These are phyloP conservation scores for Clarias laeviceps DNA, from an alignment of 2,797 vertebrate genomes.

Conservation along the genomic window DNA sequence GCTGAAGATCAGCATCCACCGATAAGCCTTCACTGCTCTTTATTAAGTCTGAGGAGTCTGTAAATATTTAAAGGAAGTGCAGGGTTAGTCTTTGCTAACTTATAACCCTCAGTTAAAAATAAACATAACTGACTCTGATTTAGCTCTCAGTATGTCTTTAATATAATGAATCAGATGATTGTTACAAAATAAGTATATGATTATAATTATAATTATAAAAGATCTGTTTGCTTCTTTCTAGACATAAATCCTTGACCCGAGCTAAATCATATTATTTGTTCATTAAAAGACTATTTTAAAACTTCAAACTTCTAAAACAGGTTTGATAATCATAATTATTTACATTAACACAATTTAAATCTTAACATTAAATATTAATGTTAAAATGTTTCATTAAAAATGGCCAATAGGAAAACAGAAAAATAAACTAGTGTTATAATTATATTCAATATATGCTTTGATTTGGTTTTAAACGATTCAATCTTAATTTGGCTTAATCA, in stretches of 20 bases:
- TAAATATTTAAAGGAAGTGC: background rate
- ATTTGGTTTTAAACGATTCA: no score
- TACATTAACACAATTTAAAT: background rate
- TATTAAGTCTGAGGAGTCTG: slow-evolving; percentile 39
- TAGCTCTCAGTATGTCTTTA: background rate
- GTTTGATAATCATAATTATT: no score
- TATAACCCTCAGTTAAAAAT: background rate
- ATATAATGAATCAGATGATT: background rate
- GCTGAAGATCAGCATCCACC: slow-evolving; percentile 1
- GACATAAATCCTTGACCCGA: background rate
- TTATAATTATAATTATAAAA: background rate
- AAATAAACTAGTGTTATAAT: background rate
- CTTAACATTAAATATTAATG: background rate
- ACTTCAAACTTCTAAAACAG: no score
- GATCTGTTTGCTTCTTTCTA: background rate
- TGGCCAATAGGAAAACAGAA: background rate
- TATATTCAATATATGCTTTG: background rate
- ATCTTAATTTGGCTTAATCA: no score
- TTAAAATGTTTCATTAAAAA: background rate
- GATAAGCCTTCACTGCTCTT: slow-evolving; percentile 24
- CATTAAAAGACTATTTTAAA: no score
- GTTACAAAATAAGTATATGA: background rate
- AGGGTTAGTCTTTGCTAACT: background rate
- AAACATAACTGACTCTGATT: background rate
- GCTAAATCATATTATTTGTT: background rate